Percentiles rank a stretch among this genome's conserved stretches.
These are phyloP conservation scores for Drosophila maculinotata DNA, from an alignment of 2,888 invertebrate genomes.

Conservation along the genomic window DNA sequence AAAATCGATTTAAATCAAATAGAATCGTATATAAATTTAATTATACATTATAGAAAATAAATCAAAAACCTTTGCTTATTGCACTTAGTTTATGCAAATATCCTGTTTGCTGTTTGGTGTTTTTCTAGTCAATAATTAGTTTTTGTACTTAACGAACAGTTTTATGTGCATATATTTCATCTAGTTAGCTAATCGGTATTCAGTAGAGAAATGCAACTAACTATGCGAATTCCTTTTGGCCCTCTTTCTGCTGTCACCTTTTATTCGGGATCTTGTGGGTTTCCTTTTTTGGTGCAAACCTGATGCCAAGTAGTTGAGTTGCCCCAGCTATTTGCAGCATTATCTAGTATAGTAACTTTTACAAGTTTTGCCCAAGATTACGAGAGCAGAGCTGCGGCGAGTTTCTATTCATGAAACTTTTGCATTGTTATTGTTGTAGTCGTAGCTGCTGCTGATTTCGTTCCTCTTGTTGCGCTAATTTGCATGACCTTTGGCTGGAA, in stretches of 20 bases:
- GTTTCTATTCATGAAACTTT: conserved; percentile 68
- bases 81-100: too few species aligned
- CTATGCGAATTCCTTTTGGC: neutral
- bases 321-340: conserved; percentile 51
- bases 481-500: conserved; percentile 70
- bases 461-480: conserved; percentile 65
- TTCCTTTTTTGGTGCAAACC: conserved; percentile 17
- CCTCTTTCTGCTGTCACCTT: conserved; percentile 24
- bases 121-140: too few species aligned
- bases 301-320: conserved; percentile 21
- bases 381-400: conserved; percentile 48
- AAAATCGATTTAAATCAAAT: too few species aligned
- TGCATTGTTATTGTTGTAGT: conserved; percentile 45
- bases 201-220: neutral
- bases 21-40: too few species aligned
- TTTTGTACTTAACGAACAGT: neutral
- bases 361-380: conserved; percentile 73
- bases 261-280: conserved; percentile 37
- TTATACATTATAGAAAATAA: too few species aligned
- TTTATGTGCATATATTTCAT: conserved; percentile 9
- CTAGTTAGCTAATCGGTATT: conserved; percentile 22
- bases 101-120: too few species aligned
- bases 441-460: conserved; percentile 42
- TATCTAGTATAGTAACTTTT: conserved; percentile 74
- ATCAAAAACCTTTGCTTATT: too few species aligned